Percentiles rank a stretch among this genome's conserved stretches.
Evolutionary conservation across 2,888 invertebrate genomes (phyloP).

Genomic region (Kryphioiulus occultus): DNA sequence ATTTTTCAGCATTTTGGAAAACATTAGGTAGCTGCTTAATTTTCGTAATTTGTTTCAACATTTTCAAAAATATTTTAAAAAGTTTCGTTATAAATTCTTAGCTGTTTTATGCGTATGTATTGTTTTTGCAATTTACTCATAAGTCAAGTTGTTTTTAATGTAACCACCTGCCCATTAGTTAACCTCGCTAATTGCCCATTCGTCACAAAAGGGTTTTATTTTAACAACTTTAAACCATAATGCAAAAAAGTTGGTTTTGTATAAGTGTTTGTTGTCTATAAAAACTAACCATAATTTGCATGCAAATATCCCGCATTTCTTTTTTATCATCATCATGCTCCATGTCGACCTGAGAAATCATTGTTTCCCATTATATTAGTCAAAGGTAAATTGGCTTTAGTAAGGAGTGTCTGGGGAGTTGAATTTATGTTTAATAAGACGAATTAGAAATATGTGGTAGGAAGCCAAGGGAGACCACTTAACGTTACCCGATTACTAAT

Average conservation of each 20-base stretch:
- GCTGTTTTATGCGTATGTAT: too few species aligned
- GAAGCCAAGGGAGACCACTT: conserved; percentile 18
- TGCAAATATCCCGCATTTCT: not conserved
- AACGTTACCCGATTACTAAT: not conserved
- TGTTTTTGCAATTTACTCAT: too few species aligned
- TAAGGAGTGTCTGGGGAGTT: conserved; percentile 1
- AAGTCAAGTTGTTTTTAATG: too few species aligned
- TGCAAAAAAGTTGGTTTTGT: not conserved
- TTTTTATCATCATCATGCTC: not conserved
- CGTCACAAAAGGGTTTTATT: too few species aligned
- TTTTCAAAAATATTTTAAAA: too few species aligned
- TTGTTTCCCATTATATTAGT: not conserved
- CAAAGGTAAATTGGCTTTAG: not conserved
- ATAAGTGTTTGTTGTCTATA: not conserved
- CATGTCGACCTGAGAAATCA: not conserved
- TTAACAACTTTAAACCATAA: too few species aligned
- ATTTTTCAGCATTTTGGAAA: too few species aligned
- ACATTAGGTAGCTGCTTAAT: too few species aligned
- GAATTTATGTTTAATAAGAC: conserved; percentile 17
- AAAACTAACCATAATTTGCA: not conserved
- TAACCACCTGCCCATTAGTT: too few species aligned
- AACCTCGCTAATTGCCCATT: too few species aligned
- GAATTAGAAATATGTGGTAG: conserved; percentile 24
- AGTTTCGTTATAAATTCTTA: too few species aligned
- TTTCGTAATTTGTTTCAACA: too few species aligned